Base-by-base conservation (phyloP, 64 coral and sea anemone genomes). In the Pocillopora verrucosa region DNA sequence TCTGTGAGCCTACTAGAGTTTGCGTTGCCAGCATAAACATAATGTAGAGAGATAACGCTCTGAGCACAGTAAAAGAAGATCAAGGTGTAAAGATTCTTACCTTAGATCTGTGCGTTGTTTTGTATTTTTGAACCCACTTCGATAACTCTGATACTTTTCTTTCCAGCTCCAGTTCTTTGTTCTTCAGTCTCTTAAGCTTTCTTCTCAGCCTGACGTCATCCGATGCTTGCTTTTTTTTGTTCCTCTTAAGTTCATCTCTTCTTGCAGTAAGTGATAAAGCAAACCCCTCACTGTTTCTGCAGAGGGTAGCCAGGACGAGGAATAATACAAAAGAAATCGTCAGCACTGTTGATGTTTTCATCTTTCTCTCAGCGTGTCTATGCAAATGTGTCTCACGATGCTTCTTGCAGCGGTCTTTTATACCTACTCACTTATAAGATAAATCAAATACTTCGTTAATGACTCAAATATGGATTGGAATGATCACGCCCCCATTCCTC, bases 251-350 rank as follows among this genome's bases (percentile, higher is more conserved):
- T 65, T 85, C 17, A 15, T 85, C 64, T n/a, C 64, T 36, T 72
- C 65, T 85, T n/a, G 82, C 64, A 20, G 63, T 24, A 20, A 85
- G 63, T 56, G 82, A 72, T 56, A 85, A 20, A 70, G 45, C 37
- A 20, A 85, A 85, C 56, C 63, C 82, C 72, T 85, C 63, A 85
- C 82, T 65, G 51, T 63, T 85, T 7, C 57, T 65, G 61, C 38
- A 72, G 25, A 85, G 37, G 56, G 64, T 70, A 56, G 82, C 82
- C 37, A 85, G 22, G 61, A 72, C 20, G 14, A 72, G 11, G 15
- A 85, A 85, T 26, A 85, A 3, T 63, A 19, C 36, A 22, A 30
- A 20, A 10, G 82, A 70, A 7, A 56, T 16, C 11, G 58, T 24
- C 64, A 85, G 15, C 51, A 57, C 16, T 38, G 64, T 24, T 13